Conservation (phyloP, 2,113 vertebrate genomes). For the Dromaius novaehollandiae region DNA sequence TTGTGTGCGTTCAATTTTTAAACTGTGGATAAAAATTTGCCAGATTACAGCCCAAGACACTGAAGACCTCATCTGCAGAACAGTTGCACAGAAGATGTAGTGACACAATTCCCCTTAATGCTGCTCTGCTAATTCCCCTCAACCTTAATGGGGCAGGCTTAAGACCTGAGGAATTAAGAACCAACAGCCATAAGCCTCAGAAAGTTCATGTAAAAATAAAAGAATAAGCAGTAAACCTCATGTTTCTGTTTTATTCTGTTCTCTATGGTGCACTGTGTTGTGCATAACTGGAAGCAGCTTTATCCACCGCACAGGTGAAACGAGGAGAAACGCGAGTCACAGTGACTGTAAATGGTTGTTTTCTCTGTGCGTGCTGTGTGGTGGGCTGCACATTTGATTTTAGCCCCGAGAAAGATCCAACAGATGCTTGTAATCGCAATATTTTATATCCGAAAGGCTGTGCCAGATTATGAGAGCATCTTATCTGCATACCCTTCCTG, state of each 20-base stretch:
- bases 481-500: background rate
- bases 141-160: background rate
- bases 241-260: background rate
- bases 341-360: background rate
- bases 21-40: background rate
- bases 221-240: background rate
- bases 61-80: background rate
- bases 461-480: background rate
- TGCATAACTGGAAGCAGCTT: background rate
- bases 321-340: background rate
- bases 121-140: background rate
- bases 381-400: background rate
- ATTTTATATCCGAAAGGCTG: background rate
- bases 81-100: background rate
- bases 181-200: background rate
- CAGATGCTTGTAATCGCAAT: background rate
- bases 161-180: background rate
- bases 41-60: background rate
- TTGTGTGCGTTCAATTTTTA: accelerated
- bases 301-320: background rate
- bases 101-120: background rate
- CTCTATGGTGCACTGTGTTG: background rate
- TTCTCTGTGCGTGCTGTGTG: background rate
- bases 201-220: constrained; percentile 1
- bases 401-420: background rate